phyloP scores from a whole-genome alignment of 2,113 vertebrate genomes.

The Sebastes schlegelii region DNA sequence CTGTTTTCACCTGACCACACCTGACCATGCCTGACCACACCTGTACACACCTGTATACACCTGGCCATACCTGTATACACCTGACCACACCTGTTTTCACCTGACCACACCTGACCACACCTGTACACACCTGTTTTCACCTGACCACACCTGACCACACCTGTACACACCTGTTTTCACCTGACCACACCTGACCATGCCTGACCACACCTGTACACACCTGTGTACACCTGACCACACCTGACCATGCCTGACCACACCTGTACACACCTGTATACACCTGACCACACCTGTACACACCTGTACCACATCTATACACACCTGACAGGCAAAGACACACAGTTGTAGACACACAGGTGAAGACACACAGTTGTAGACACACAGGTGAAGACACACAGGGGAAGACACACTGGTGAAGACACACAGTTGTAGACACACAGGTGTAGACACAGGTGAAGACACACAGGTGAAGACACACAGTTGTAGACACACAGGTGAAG shows the following conservation, averaged over 20 bases:
- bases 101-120: not conserved
- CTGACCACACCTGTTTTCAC: not conserved
- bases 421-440: too few relatives aligned
- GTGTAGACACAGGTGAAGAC: too few relatives aligned
- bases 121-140: not conserved
- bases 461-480: not conserved
- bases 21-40: too few relatives aligned
- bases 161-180: too few relatives aligned
- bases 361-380: not conserved
- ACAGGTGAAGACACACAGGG: too few relatives aligned
- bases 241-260: not conserved
- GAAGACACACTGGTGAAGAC: too few relatives aligned
- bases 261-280: too few relatives aligned
- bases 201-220: not conserved
- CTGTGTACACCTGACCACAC: too few relatives aligned
- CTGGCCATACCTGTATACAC: not conserved
- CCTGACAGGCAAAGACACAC: too few relatives aligned
- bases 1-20: too few relatives aligned
- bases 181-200: not conserved
- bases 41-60: too few relatives aligned
- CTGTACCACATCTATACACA: not conserved
- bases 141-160: not conserved
- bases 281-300: not conserved
- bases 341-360: not conserved
- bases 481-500: too few relatives aligned